A percentile compares a stretch with the other conserved stretches of the same genome.
Conservation (phyloP, 2,888 invertebrate genomes). For the Gandaritis pyraliata region DNA sequence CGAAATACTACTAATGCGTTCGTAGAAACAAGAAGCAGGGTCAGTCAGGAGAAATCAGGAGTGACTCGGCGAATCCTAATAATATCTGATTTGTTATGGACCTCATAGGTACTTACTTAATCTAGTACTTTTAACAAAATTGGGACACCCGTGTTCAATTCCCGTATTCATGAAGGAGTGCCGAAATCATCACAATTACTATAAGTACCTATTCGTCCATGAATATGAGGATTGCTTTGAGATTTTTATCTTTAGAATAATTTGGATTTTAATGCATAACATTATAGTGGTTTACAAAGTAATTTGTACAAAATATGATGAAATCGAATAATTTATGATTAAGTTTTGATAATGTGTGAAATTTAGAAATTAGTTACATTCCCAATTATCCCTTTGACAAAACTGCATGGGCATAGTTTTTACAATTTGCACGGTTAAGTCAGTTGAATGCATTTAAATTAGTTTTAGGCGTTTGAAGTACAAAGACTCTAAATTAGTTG, state of each 20-base stretch:
- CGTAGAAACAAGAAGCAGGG: too few relatives aligned
- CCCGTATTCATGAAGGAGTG: slow-evolving; percentile 55
- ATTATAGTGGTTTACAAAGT: slow-evolving; percentile 32
- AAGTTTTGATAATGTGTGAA: slow-evolving; percentile 33
- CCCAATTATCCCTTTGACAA: slow-evolving; percentile 61
- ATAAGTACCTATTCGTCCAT: slow-evolving; percentile 46
- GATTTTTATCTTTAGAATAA: slow-evolving; percentile 26
- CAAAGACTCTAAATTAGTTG: slow-evolving; percentile 69
- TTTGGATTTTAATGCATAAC: background rate
- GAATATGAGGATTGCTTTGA: slow-evolving; percentile 50
- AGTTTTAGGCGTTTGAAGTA: slow-evolving; percentile 75
- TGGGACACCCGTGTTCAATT: slow-evolving; percentile 36
- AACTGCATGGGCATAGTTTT: slow-evolving; percentile 54
- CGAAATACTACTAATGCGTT: too few relatives aligned
- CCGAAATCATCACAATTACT: slow-evolving; percentile 41
- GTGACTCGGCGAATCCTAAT: too few relatives aligned
- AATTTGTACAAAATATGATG: slow-evolving; percentile 35
- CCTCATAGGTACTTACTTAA: background rate
- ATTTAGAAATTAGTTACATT: slow-evolving; percentile 63
- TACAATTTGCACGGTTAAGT: slow-evolving; percentile 62
- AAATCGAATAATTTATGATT: slow-evolving; percentile 32
- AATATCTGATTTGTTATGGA: background rate
- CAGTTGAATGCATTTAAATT: slow-evolving; percentile 77
- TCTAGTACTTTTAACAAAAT: background rate
- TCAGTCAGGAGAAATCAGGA: too few relatives aligned